A percentile compares a stretch with the other conserved stretches of the same genome.
Conservation (phyloP, 2,888 invertebrate genomes). For the Drosophila neotestacea region DNA sequence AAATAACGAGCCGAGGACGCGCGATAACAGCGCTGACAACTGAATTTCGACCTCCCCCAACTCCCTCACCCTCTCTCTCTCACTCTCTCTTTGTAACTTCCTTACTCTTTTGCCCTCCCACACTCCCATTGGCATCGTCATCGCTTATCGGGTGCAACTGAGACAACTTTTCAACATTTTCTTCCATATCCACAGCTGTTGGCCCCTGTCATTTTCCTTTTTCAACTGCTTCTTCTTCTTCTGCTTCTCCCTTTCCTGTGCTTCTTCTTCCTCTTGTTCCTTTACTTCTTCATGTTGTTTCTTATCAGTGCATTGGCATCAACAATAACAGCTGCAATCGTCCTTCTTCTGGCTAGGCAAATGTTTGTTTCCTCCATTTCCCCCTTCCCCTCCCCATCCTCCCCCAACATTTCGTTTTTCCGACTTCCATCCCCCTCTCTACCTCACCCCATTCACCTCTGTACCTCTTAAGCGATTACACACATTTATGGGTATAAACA, state of each 20-base stretch:
- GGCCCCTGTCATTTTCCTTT: conserved; percentile 1
- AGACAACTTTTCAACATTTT: conserved; percentile 26
- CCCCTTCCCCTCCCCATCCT: neutral
- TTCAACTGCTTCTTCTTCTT: neutral
- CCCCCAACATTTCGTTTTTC: too few relatives aligned
- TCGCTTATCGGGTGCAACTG: conserved; percentile 32
- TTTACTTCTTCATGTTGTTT: conserved; percentile 10
- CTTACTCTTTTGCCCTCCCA: neutral
- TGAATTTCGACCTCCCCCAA: conserved; percentile 2
- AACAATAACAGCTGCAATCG: conserved; percentile 97
- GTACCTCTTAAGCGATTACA: conserved; percentile 65
- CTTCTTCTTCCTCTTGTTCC: neutral
- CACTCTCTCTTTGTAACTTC: neutral
- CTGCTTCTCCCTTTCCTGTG: neutral
- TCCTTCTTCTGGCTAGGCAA: conserved; percentile 51
- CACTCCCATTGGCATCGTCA: conserved; percentile 2
- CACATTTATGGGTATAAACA: conserved; percentile 63
- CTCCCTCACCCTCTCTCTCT: neutral
- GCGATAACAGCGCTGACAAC: conserved; percentile 47
- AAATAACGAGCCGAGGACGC: conserved; percentile 54
- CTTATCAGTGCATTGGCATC: conserved; percentile 97
- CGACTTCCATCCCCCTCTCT: neutral
- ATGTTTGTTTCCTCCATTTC: conserved; percentile 49
- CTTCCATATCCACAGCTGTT: conserved; percentile 7
- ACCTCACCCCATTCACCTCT: neutral